Conservation (phyloP, 2,797 vertebrate species). For the Poecilia gillii region DNA sequence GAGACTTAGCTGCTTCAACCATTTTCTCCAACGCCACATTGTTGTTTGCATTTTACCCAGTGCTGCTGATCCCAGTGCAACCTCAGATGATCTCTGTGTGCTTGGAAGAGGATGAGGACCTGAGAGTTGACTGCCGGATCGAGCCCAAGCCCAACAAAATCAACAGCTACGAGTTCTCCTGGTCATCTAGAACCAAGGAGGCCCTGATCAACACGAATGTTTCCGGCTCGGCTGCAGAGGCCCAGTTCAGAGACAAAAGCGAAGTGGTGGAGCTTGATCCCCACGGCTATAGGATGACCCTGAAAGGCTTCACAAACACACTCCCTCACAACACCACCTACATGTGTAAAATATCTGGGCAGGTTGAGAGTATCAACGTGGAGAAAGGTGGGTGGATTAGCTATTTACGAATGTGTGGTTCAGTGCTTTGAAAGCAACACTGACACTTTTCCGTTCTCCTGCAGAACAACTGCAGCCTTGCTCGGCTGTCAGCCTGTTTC, state of each 20-base stretch:
- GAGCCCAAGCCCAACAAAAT: conserved; percentile 58
- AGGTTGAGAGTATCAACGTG: conserved; percentile 38
- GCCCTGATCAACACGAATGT: conserved; percentile 79
- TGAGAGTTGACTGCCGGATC: conserved; percentile 79
- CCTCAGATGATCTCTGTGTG: conserved; percentile 71
- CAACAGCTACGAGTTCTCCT: conserved; percentile 80
- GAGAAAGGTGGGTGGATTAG: conserved; percentile 67
- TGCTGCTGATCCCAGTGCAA: conserved; percentile 62
- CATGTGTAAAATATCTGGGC: conserved; percentile 75
- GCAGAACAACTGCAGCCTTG: conserved; percentile 72
- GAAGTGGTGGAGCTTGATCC: conserved; percentile 65
- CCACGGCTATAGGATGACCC: conserved; percentile 73
- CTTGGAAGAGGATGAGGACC: conserved; percentile 72
- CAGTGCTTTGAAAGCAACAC: neutral
- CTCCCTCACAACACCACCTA: conserved; percentile 79
- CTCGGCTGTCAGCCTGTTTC: conserved; percentile 77
- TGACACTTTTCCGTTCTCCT: conserved; percentile 41
- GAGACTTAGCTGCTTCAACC: neutral
- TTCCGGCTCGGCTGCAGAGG: conserved; percentile 68
- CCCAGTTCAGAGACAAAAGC: conserved; percentile 66
- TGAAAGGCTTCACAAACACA: conserved; percentile 58
- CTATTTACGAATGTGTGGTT: neutral
- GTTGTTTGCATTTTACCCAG: conserved; percentile 36
- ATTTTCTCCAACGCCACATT: neutral
- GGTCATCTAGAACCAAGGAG: conserved; percentile 72